Conservation (phyloP, 2,113 vertebrate species). For the Sander vitreus region DNA sequence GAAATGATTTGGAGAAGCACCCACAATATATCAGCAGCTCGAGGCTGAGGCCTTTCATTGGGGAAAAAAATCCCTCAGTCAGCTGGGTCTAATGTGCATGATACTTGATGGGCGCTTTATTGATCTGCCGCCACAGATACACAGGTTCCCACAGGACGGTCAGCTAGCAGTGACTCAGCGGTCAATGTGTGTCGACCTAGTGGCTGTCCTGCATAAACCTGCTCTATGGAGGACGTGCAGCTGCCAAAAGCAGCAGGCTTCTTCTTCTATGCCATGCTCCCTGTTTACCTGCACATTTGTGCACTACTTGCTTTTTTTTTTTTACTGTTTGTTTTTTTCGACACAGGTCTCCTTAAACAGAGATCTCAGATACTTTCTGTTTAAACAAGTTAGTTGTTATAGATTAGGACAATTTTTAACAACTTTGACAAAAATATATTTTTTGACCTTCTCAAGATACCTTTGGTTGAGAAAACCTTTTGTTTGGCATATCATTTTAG, state of each 20-base stretch:
- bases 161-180: slow-evolving; percentile 66
- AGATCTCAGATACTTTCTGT: slow-evolving; percentile 1
- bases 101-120: slow-evolving; percentile 60
- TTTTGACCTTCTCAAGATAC: neutral
- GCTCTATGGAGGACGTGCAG: slow-evolving; percentile 42
- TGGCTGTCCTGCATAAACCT: slow-evolving; percentile 57
- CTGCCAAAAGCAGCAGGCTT: slow-evolving; percentile 36
- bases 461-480: neutral
- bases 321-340: neutral
- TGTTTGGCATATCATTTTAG: neutral
- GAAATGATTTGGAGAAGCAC: slow-evolving; percentile 27
- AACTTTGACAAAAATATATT: neutral
- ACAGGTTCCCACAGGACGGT: slow-evolving; percentile 38
- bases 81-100: slow-evolving; percentile 48
- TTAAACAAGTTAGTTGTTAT: neutral
- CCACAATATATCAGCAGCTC: slow-evolving; percentile 22
- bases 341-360: neutral
- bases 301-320: neutral
- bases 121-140: slow-evolving; percentile 59
- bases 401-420: neutral
- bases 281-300: neutral
- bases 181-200: slow-evolving; percentile 54
- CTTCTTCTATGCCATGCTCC: neutral
- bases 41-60: slow-evolving; percentile 15
- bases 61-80: slow-evolving; percentile 44